Percentiles rank a stretch among this genome's conserved stretches.
phyloP scores from a whole-genome alignment of 2,113 vertebrate genomes.

The Sigmodon hispidus region DNA sequence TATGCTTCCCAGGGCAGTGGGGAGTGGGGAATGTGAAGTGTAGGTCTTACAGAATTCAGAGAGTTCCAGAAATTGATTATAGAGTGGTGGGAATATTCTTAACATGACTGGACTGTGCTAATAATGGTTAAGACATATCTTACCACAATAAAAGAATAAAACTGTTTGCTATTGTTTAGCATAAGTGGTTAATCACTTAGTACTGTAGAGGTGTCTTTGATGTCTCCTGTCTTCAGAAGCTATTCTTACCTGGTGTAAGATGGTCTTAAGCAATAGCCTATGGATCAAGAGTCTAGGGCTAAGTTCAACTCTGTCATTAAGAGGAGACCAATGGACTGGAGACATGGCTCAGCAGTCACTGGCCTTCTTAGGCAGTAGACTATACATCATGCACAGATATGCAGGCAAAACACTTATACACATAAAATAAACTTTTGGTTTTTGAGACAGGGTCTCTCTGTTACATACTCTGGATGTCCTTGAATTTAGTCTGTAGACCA shows the following conservation, averaged over 20 bases:
- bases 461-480: background rate
- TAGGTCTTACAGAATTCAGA: background rate
- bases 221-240: background rate
- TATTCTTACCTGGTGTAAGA: background rate
- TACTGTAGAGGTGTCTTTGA: background rate
- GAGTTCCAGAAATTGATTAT: background rate
- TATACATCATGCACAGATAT: background rate
- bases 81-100: background rate
- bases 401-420: background rate
- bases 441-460: background rate
- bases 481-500: background rate
- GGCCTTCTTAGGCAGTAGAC: background rate
- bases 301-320: background rate
- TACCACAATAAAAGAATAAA: slow-evolving; percentile 25
- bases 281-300: background rate
- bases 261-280: background rate
- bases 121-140: background rate
- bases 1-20: background rate
- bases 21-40: background rate
- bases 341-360: background rate
- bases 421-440: background rate
- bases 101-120: background rate
- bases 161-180: background rate
- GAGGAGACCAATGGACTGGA: background rate
- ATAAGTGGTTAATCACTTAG: background rate